Base-by-base conservation (phyloP, 1,140 invertebrate genomes). In the Drepana arcuata region DNA sequence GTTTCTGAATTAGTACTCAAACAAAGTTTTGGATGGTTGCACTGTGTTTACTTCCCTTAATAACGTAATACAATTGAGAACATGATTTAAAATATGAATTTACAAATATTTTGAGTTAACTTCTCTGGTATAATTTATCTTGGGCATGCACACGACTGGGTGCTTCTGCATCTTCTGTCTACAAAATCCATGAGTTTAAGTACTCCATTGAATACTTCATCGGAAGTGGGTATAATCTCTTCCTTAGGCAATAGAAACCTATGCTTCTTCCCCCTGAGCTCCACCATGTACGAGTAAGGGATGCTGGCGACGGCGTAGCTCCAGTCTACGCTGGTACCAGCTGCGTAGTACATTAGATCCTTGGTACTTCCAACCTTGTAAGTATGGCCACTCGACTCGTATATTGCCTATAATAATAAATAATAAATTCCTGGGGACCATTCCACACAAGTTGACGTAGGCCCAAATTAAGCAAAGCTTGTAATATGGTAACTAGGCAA, bases 241-340 rank as follows among this genome's bases (percentile, higher is more conserved):
- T 81, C 66, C 24, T 88, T 86, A 0, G 92, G 92, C 6, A 94
- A 73, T 1, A 91, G 30, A 55, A 94, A 94, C 4, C 91, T 90
- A 11, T 80, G 62, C 6, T 68, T 60, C 34, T 78, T 78, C 7
- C 89, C 88, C 2, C 91, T 78, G n/a, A 94, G 75, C 64, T 94
- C 92, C 12, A 92, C 72, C 38, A 90, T 88, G 46, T 88, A 94
- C 0, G 88, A 81, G 45, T 92, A 89, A 11, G 88, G 87, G 2
- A 90, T 86, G 9, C 85, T 85, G 0, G 79, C 83, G 2, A 69
- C 79, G 0, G 83, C 88, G 68, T 90, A 88, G 4, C 85, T 87
- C 89, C 90, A 92, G 54, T 93, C 91, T 14, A 86, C 84, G 49
- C 88, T 90, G 9, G 86, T 88, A 1, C 91, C 91, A 1, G 88